These are phyloP conservation scores for Cenopis cana DNA, from an alignment of 2,888 invertebrate genomes.

Conservation along the genomic window DNA sequence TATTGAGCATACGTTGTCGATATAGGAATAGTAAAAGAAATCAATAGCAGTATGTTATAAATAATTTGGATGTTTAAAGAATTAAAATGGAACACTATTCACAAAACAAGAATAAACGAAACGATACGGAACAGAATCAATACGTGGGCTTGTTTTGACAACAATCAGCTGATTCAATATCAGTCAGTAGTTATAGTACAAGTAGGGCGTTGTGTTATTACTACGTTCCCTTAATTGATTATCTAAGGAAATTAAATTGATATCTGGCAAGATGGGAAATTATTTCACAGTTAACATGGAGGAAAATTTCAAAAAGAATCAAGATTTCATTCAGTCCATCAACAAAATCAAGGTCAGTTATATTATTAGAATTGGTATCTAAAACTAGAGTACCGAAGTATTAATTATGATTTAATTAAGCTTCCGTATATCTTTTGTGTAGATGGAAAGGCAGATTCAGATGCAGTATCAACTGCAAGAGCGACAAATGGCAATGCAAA, in stretches of 20 bases:
- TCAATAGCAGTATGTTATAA: no score
- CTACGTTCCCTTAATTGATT: slow-evolving; percentile 45
- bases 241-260: slow-evolving; percentile 32
- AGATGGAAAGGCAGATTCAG: slow-evolving; percentile 93
- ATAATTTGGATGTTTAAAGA: neutral
- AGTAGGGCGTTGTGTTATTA: slow-evolving; percentile 45
- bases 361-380: neutral
- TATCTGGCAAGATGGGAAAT: slow-evolving; percentile 82
- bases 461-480: slow-evolving; percentile 92
- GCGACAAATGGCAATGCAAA: slow-evolving; percentile 88
- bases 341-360: slow-evolving; percentile 86
- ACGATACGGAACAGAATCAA: slow-evolving; percentile 29
- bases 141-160: slow-evolving; percentile 37
- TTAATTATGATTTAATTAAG: neutral
- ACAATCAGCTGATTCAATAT: slow-evolving; percentile 45
- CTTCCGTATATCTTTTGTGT: slow-evolving; percentile 47
- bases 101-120: neutral
- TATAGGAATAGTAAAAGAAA: neutral
- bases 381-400: no score
- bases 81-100: neutral
- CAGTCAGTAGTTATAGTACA: slow-evolving; percentile 10
- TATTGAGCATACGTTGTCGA: neutral
- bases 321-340: slow-evolving; percentile 88
- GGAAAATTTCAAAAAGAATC: slow-evolving; percentile 88
- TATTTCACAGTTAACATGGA: slow-evolving; percentile 86